Evolutionary conservation across 2,113 vertebrate species (phyloP).

Genomic region (Montifringilla adamsi): DNA sequence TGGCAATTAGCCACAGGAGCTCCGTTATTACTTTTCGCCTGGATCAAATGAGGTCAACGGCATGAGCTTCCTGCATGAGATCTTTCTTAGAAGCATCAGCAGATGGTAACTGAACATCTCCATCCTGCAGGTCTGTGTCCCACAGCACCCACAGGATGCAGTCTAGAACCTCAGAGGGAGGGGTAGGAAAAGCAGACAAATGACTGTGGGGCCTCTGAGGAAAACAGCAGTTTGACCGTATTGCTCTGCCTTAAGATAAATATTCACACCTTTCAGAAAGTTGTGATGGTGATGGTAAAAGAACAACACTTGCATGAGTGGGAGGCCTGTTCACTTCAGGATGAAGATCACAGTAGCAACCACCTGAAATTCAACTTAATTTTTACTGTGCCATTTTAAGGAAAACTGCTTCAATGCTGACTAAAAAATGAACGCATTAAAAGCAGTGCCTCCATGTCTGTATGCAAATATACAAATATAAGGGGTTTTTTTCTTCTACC

Average conservation of each 20-base stretch:
- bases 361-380: not conserved
- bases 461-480: not conserved
- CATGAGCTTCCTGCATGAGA: not conserved
- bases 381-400: not conserved
- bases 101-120: constrained; percentile 8
- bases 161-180: not conserved
- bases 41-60: constrained; percentile 50
- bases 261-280: not conserved
- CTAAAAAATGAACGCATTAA: not conserved
- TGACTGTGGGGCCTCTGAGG: not conserved
- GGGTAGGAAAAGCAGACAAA: not conserved
- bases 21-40: constrained; percentile 39
- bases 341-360: not conserved
- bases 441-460: not conserved
- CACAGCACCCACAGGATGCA: not conserved
- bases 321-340: not conserved
- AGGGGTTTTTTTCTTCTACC: not conserved
- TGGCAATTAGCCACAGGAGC: constrained; percentile 63
- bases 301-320: fast-evolving
- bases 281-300: not conserved
- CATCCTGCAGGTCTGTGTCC: not conserved
- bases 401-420: not conserved
- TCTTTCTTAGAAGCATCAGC: not conserved
- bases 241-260: not conserved
- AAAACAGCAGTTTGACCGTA: not conserved